These are phyloP conservation scores for Chiridota heheva DNA, from an alignment of 35 echinoderm and acorn worm species.

Conservation along the genomic window DNA sequence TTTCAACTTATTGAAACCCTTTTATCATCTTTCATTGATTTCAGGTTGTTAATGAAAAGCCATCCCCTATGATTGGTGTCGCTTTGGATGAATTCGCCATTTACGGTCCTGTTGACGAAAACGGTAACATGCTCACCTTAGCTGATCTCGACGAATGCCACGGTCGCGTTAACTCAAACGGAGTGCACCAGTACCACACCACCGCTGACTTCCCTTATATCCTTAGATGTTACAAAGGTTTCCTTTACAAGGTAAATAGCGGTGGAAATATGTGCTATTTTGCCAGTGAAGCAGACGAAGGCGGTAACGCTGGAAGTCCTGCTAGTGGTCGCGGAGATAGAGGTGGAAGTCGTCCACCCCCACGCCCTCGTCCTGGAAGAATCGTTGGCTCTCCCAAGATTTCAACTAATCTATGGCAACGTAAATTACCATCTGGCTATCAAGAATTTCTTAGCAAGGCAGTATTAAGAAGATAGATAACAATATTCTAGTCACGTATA, in stretches of 20 bases:
- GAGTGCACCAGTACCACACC: constrained; percentile 76
- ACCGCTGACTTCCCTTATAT: constrained; percentile 77
- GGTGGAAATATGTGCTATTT: constrained; percentile 19
- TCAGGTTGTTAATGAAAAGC: not conserved
- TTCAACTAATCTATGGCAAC: too few relatives aligned
- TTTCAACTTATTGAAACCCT: too few relatives aligned
- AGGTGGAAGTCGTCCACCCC: too few relatives aligned
- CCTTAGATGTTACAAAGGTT: constrained; percentile 65
- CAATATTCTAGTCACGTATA: too few relatives aligned
- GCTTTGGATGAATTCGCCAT: constrained; percentile 84
- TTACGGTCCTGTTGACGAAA: constrained; percentile 80
- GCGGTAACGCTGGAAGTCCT: not conserved
- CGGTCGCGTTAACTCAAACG: constrained; percentile 40
- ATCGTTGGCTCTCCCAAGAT: too few relatives aligned
- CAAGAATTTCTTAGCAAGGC: too few relatives aligned
- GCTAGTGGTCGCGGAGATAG: too few relatives aligned
- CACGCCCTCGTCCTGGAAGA: too few relatives aligned
- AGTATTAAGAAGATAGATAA: too few relatives aligned
- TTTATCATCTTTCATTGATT: too few relatives aligned
- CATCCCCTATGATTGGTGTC: constrained; percentile 66
- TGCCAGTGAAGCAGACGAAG: not conserved
- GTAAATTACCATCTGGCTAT: too few relatives aligned
- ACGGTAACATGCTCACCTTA: constrained; percentile 45
- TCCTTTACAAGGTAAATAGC: not conserved
- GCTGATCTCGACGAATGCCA: constrained; percentile 70